Base-by-base conservation (phyloP, 2,113 vertebrate genomes). In the Corynorhinus townsendii region DNA sequence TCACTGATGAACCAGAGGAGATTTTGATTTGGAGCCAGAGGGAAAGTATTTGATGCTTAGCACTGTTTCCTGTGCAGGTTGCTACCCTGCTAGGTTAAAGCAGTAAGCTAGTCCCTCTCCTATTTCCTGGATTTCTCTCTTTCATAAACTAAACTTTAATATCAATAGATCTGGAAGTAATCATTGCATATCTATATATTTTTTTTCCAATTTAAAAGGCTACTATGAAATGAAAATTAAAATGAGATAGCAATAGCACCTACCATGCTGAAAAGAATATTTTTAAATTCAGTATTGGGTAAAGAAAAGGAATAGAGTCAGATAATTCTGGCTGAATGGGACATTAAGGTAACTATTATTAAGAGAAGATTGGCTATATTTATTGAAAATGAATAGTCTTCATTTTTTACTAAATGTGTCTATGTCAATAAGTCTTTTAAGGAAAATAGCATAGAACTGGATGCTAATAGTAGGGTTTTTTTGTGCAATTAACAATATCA, bases 221-320 rank as follows among this genome's bases (percentile, higher is more conserved):
- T 59, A 19, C 35, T 93, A 24, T 90, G 9, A 80, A 91, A 86
- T 90, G 5, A 75, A 96, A 93, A 87, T 84, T 75, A 91, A 87
- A 77, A 84, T 84, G 9, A 71, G 28, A 64, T 80, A 45, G 11
- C 1, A 66, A 22, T 77, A 93, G 40, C 66, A 90, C 19, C 47
- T 33, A 64, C 2, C n/a, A 81, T 33, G 11, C 40, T 43, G 22
- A 73, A 96, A 94, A 90, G 22, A 79, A 73, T 59, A 68, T 73
- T 64, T 68, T 90, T 72, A 59, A 68, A 64, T 93, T 33, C 7
- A 93, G 16, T 86, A 94, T 77, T 24, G 59, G 26, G 4, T 30
- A 22, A 73, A 7, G 19, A 54, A 35, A 69, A 77, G 14, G 16
- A 49, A 26, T 4, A 68, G 64, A n/a, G n/a, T 79, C 7, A 83